Conservation (phyloP, 2,113 vertebrate genomes). For the Petaurus breviceps region DNA sequence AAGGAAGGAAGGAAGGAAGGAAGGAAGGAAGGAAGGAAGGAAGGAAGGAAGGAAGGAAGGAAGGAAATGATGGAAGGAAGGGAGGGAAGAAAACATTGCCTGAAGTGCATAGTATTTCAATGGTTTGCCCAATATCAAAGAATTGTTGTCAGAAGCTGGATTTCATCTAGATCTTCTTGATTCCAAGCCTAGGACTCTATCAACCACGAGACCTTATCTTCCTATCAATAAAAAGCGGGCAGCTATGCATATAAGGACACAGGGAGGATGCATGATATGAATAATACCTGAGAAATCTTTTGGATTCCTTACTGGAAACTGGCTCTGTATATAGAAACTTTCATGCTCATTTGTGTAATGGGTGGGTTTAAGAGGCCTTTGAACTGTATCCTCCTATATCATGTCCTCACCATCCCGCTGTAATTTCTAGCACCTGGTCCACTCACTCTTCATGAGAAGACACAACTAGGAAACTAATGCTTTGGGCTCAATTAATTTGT, state of each 20-base stretch:
- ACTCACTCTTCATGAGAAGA: not conserved
- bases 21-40: no score
- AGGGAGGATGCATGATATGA: not conserved
- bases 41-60: no score
- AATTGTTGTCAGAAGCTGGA: not conserved
- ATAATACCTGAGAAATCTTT: not conserved
- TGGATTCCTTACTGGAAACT: not conserved
- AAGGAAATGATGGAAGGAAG: no score
- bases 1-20: no score
- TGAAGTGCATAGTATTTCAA: not conserved
- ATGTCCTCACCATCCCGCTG: not conserved
- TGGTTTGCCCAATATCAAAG: not conserved
- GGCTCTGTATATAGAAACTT: not conserved
- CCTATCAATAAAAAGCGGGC: not conserved
- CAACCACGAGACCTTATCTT: not conserved
- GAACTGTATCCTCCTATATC: not conserved
- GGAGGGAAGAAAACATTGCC: not conserved
- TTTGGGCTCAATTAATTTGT: not conserved
- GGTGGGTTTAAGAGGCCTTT: not conserved
- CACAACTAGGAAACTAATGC: not conserved
- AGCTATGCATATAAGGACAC: not conserved
- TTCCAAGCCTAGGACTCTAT: not conserved
- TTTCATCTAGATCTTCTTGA: not conserved
- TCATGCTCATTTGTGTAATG: not conserved
- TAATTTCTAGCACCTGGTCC: not conserved